Evolutionary conservation across 2,888 invertebrate genomes (phyloP).

Genomic region (Sarcophaga rosellei): DNA sequence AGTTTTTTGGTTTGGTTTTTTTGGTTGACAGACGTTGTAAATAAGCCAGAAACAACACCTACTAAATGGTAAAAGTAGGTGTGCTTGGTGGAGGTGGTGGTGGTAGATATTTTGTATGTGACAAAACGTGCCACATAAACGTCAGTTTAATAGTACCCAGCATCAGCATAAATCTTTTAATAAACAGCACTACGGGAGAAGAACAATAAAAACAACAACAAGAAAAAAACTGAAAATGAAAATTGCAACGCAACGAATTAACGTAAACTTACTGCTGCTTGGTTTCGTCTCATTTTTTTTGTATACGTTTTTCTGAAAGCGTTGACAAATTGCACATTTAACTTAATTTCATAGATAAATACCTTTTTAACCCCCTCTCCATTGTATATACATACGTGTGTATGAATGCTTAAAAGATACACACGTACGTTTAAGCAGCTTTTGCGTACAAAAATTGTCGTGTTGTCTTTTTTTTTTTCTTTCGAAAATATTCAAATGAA

Average conservation of each 20-base stretch:
- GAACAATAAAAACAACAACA: no score
- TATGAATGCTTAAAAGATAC: not conserved
- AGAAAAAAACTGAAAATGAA: not conserved
- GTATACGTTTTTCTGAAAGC: conserved; percentile 20
- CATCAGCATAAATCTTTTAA: conserved; percentile 67
- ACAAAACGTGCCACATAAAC: conserved; percentile 62
- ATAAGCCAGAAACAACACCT: conserved; percentile 49
- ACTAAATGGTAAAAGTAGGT: conserved; percentile 34
- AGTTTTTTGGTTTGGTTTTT: not conserved
- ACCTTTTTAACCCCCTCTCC: conserved; percentile 49
- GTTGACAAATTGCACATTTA: conserved; percentile 68
- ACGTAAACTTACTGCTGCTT: conserved; percentile 31
- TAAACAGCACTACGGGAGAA: conserved; percentile 53
- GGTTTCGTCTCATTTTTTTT: conserved; percentile 6
- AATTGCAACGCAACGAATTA: not conserved
- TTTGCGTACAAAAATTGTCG: conserved; percentile 48
- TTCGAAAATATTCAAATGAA: not conserved
- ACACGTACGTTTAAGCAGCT: conserved; percentile 14
- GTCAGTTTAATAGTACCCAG: conserved; percentile 62
- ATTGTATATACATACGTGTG: not conserved
- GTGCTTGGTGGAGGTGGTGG: conserved; percentile 51
- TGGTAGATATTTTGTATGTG: conserved; percentile 36
- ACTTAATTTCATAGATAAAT: conserved; percentile 69
- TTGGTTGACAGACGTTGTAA: conserved; percentile 3
- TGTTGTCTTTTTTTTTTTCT: no score